Conservation (phyloP, 2,888 invertebrate species). For the Acleris laterana region DNA sequence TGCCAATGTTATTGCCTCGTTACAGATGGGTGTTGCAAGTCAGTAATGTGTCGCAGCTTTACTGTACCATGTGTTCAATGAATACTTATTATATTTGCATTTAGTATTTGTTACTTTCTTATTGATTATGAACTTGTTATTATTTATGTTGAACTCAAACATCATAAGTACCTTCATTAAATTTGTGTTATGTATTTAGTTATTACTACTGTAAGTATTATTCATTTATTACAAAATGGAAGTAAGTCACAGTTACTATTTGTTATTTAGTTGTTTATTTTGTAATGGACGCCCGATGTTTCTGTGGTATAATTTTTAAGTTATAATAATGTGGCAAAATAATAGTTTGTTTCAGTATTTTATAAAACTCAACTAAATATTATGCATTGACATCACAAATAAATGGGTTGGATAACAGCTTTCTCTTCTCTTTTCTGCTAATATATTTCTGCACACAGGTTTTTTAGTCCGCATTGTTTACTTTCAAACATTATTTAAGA, state of each 20-base stretch:
- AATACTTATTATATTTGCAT: constrained; percentile 35
- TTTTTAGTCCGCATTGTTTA: no score
- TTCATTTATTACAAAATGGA: constrained; percentile 19
- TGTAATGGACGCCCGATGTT: constrained; percentile 30
- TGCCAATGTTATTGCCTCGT: neutral
- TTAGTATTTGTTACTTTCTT: constrained; percentile 31
- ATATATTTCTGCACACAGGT: neutral
- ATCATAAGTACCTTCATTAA: constrained; percentile 34
- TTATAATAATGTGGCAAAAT: constrained; percentile 24
- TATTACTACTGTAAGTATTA: constrained; percentile 35
- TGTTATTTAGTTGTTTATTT: constrained; percentile 34
- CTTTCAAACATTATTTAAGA: no score
- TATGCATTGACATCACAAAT: constrained; percentile 7
- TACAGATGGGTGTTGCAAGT: neutral
- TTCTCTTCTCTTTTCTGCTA: constrained; percentile 3
- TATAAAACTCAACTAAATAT: constrained; percentile 13
- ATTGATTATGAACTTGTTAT: constrained; percentile 32
- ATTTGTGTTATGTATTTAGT: constrained; percentile 31
- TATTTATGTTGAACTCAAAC: constrained; percentile 36
- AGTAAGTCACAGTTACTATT: constrained; percentile 36
- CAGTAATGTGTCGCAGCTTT: neutral
- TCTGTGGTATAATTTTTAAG: constrained; percentile 22
- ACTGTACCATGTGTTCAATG: constrained; percentile 34
- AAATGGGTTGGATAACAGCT: constrained; percentile 2
- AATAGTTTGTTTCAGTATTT: constrained; percentile 32